Conservation (phyloP, 2,113 vertebrate species). For the Pluvianellus socialis region DNA sequence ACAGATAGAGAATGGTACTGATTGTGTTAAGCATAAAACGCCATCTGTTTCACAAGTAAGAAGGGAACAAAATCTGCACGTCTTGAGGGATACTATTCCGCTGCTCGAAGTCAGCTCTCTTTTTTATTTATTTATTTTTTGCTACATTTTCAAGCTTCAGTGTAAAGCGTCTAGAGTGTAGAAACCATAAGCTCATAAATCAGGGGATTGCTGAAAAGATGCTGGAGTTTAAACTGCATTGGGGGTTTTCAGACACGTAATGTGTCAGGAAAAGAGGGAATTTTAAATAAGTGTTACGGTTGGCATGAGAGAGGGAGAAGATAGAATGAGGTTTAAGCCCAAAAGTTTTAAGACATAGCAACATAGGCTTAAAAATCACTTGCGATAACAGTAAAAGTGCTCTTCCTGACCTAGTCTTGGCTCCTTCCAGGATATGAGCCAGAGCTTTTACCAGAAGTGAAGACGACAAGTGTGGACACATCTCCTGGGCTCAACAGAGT, state of each 20-base stretch:
- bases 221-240: neutral
- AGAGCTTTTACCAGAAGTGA: neutral
- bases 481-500: neutral
- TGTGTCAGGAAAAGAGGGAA: conserved; percentile 37
- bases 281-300: conserved; percentile 50
- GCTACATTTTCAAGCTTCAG: conserved; percentile 15
- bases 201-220: conserved; percentile 56
- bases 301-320: neutral
- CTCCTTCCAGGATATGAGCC: neutral
- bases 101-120: conserved; percentile 15
- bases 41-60: conserved; percentile 86
- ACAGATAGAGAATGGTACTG: conserved; percentile 86
- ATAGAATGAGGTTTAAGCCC: conserved; percentile 23
- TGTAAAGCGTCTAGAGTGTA: conserved; percentile 33
- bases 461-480: neutral
- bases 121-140: conserved; percentile 19
- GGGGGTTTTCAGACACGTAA: neutral
- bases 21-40: conserved; percentile 92
- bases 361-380: neutral
- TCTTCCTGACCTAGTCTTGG: neutral
- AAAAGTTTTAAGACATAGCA: conserved; percentile 5
- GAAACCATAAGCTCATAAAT: conserved; percentile 42
- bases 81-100: conserved; percentile 28
- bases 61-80: conserved; percentile 30
- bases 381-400: neutral